Conservation (phyloP, 2,888 invertebrate genomes). For the Lithosia quadra region DNA sequence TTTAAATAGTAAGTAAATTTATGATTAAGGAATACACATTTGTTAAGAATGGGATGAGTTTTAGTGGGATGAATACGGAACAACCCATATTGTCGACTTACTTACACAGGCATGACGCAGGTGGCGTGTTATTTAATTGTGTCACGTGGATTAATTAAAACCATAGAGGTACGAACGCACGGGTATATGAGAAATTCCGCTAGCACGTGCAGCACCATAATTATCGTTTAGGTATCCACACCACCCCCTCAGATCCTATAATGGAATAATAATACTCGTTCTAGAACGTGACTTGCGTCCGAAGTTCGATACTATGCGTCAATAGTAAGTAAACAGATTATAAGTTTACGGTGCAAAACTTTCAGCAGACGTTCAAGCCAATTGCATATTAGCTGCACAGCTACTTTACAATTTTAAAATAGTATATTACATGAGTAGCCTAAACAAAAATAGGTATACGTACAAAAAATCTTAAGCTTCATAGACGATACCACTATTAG, state of each 20-base stretch:
- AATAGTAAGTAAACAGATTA: not conserved
- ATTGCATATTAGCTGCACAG: no score
- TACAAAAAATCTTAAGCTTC: not conserved
- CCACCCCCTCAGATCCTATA: slow-evolving; percentile 60
- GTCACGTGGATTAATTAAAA: slow-evolving; percentile 9
- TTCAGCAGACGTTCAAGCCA: no score
- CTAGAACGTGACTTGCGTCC: slow-evolving; percentile 65
- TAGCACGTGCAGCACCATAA: slow-evolving; percentile 56
- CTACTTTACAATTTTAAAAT: no score
- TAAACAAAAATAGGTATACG: not conserved
- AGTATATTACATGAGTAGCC: no score
- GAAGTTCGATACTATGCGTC: slow-evolving; percentile 50
- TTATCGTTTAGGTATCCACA: slow-evolving; percentile 65
- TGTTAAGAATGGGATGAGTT: no score
- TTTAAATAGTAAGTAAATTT: no score
- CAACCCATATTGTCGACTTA: not conserved
- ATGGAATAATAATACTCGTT: slow-evolving; percentile 75
- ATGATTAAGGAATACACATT: no score
- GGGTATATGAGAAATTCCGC: slow-evolving; percentile 39
- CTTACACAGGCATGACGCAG: no score
- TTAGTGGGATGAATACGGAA: no score
- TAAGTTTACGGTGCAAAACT: not conserved
- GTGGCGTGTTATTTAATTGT: not conserved
- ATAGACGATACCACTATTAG: no score
- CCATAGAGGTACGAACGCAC: not conserved